Conservation (phyloP, 1,140 invertebrate genomes). For the Whitmania pigra region DNA sequence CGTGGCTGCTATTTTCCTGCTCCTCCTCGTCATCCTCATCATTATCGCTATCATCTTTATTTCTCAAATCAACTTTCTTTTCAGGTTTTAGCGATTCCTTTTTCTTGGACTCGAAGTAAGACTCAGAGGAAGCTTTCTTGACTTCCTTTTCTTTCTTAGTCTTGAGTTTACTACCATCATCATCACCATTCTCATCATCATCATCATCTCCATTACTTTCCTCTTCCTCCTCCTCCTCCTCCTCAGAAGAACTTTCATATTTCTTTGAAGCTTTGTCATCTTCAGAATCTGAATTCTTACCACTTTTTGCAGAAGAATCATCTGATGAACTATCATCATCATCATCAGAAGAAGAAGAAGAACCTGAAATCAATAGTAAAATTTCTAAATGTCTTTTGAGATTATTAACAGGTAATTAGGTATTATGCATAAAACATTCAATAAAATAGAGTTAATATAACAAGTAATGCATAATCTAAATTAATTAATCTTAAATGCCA, state of each 20-base stretch:
- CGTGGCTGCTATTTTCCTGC: constrained; percentile 28
- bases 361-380: too few species aligned
- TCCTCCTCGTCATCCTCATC: constrained; percentile 19
- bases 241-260: constrained; percentile 8
- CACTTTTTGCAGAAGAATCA: constrained; percentile 21
- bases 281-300: neutral
- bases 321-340: constrained; percentile 26
- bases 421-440: too few species aligned
- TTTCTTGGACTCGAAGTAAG: neutral
- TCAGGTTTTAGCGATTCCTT: neutral
- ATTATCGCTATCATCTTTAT: constrained; percentile 17
- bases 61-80: neutral
- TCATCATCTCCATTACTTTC: constrained; percentile 17
- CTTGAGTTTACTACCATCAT: constrained; percentile 18
- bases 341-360: constrained; percentile 18
- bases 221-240: constrained; percentile 26
- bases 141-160: neutral
- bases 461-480: too few species aligned
- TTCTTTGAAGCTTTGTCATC: neutral
- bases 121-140: neutral
- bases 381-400: too few species aligned
- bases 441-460: too few species aligned
- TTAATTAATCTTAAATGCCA: too few species aligned
- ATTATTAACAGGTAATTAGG: too few species aligned
- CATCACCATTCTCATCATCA: constrained; percentile 27